Evolutionary conservation across 2,797 vertebrate species (phyloP), one percentile per base, ranked within the genome.

Genomic region (Columba guinea): DNA sequence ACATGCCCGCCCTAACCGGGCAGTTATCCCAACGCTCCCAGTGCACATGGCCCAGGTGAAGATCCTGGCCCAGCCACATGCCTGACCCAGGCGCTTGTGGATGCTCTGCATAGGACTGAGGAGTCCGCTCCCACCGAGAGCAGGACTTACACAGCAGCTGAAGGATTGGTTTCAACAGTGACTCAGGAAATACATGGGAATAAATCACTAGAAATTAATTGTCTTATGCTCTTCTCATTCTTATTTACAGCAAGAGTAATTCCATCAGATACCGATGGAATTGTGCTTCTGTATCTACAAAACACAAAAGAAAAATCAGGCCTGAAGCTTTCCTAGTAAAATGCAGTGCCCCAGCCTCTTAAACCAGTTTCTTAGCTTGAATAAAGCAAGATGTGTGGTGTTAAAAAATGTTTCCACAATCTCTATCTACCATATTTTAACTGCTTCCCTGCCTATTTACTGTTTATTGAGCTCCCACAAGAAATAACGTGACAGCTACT

Each of bases 61-160:
- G 26, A 34, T 34, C 35, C 20, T 24, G 9, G 44, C 13, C 70
- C 26, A 32, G 51, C 8, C 53, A n/a, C 7, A 0, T 4, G 5
- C 28, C 32, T 37, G 37, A 37, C 37, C 13, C 0, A 0, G 8
- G 17, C 3, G 2, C 21, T 46, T n/a, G 5, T 4, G 23, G 19
- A 34, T 34, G 12, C 27, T 67, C 60, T 56, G 49, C 26, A 23
- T 12, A 10, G 13, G 12, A 44, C 46, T 53, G 46, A 1, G 2
- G 34, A 46, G 86, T 23, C 26, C 23, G 9, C 13, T 69, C 17
- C 34, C 1, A 0, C 30, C 32, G 41, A 85, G 34, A 84, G n/a
- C 10, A 59, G 41, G 15, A 27, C 32, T 7, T 10, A 32, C 23
- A 32, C 28, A 70, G 56, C 32, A 68, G 70, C 71, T 1, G 6